Evolutionary conservation across 1,140 invertebrate species (phyloP), one percentile per base, ranked within the genome.

Genomic region (Sesamia nonagrioides): DNA sequence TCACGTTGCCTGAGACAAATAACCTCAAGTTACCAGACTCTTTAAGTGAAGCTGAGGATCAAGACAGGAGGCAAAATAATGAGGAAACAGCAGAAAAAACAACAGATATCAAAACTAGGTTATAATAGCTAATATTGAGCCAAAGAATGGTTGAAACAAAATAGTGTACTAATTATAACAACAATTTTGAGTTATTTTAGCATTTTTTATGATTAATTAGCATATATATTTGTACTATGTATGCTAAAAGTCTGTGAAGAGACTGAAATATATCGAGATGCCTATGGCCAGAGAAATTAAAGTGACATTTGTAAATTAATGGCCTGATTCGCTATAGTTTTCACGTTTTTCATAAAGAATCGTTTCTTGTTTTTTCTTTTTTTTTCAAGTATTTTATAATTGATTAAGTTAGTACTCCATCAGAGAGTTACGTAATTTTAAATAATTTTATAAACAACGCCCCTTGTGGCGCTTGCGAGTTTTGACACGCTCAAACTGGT

Each of bases 1-100:
- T 97, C 0, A 94, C 95, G 5, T 93, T 97, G 60, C 97, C 97
- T 1, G 97, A 97, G 91, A 97, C 97, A 7, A 93, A 96, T 27
- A 95, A 96, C 76, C 94, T 94, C 78, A 95, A 96, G 79, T 89
- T 97, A 71, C 97, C 97, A 0, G 97, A 97, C 74, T 96, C 96
- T 0, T 90, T 97, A 13, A 95, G 96, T 80, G 96, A 97, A 84
- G 96, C 96, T 7, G 95, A 96, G 4, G 95, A 95, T 17, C 89
- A 95, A 69, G 93, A 94, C 61, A 91, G 21, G 54, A 87, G 75
- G 80, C 17, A 52, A 52, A 21, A 72, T 6, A 61, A 50, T n/a
- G 40, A 69, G 54, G 77, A 83, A 7, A 78, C 18, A 45, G 77
- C 58, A 56, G 87, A 89, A 13, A 87, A 75, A 17, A 80, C 61